Conservation (phyloP, 2,797 vertebrate species). For the Mus caroli region DNA sequence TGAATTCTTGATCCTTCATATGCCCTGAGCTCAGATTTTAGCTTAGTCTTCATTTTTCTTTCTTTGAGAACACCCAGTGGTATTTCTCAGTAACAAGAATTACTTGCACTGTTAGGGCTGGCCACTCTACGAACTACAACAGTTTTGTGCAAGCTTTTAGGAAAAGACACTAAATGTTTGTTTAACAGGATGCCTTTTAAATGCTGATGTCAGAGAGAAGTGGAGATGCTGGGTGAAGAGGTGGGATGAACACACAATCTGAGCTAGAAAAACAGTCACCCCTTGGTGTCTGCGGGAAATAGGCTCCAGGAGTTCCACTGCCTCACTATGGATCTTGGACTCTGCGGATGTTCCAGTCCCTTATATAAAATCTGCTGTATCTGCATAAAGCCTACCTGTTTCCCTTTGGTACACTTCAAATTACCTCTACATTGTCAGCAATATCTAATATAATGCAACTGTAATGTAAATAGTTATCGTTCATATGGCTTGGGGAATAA, state of each 20-base stretch:
- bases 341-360: too few relatives aligned
- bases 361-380: background rate
- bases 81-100: background rate
- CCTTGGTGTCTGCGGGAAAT: too few relatives aligned
- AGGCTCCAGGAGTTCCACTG: background rate
- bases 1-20: background rate
- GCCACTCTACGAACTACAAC: background rate
- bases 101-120: background rate
- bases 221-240: background rate
- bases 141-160: background rate
- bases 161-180: conserved; percentile 2
- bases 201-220: background rate
- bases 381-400: background rate
- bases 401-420: background rate
- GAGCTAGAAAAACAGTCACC: background rate
- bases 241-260: background rate
- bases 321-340: too few relatives aligned
- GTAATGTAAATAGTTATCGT: background rate
- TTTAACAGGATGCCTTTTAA: background rate
- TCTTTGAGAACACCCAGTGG: background rate
- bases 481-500: background rate
- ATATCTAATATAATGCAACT: background rate
- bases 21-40: background rate
- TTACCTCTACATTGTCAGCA: background rate
- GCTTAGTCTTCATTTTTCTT: background rate